Evolutionary conservation across 2,888 invertebrate species (phyloP), one percentile per base, ranked within the genome.

Genomic region (Folsomia manolachei): DNA sequence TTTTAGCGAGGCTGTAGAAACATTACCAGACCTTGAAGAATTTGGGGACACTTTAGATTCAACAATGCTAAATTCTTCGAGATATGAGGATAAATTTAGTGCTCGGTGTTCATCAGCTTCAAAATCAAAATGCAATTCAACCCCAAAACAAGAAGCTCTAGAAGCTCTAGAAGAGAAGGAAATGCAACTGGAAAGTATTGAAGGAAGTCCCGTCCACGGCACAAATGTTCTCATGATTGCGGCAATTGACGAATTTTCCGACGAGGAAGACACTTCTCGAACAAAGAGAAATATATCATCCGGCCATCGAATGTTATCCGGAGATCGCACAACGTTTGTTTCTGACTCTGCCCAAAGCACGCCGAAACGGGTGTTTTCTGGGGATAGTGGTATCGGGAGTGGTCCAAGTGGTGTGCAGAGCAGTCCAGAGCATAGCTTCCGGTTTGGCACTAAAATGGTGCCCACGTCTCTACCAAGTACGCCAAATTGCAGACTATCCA

Each of bases 161-260:
- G n/a, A n/a, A n/a, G n/a, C n/a, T n/a, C n/a, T n/a, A n/a, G n/a
- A n/a, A n/a, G n/a, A n/a, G n/a, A 72, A 78, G 25, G 76, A 72
- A 7, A 70, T 78, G 19, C 75, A 76, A 24, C 39, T 78, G 18
- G 71, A 76, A 63, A 77, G 74, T 39, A 78, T 77, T 51, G 77
- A 75, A 69, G 77, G 77, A 61, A 76, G 77, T 60, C 77, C 77
- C 53, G 71, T 70, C 61, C 73, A 76, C 67, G 72, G 72, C 27
- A 68, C 70, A 25, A 75, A 69, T 65, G 69, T 77, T 18, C 73
- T 78, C 63, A 79, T 79, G 80, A 79, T 79, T 63, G 80, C 80
- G 11, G 79, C 80, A 18, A 80, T 80, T 39, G 80, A 80, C 26
- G 80, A 80, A 69, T 80, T 80, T 70, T 80, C 80, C 0, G 80